Evolutionary conservation across 2,113 vertebrate genomes (phyloP), one percentile per base, ranked within the genome.

Genomic region (Brevimyrus niger): DNA sequence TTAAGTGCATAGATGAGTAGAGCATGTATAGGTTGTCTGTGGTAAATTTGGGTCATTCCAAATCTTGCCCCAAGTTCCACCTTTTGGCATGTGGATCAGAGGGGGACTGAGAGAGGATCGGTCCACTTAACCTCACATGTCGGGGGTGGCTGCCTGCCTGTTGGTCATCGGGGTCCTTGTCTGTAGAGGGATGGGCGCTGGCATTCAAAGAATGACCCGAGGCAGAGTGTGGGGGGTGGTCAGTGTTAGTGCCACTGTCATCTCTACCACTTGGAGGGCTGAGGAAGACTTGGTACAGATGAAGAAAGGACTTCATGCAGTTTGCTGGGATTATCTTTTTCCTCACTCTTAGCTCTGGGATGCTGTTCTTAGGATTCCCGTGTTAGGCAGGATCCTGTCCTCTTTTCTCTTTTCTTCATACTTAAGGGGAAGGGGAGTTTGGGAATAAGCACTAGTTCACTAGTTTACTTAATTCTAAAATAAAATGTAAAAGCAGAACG

Each of bases 371-470:
- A 91, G 35, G 31, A 65, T 48, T n/a, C 21, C 90, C 92, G 65
- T 92, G 4, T 91, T 91, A 86, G 88, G 93, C 35, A 42, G 13
- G 15, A 15, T 92, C 48, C 90, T 73, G 83, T 88, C 93, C 88
- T 88, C 88, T 94, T 92, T 94, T 93, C 92, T 89, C 23, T 86
- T 42, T 90, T 9, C 92, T 91, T 89, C 94, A 94, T 92, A 91
- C 90, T 92, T 93, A 93, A 91, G 90, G 92, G 51, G 90, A 90
- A 93, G 93, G 91, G 89, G 93, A 93, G 84, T 90, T 89, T 93
- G 93, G 92, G 47, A 92, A 90, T 55, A 83, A 47, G 23, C 23
- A n/a, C 38, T 17, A 89, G 92, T 83, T 95, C 93, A 90, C 91
- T 92, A 55, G 35, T 87, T 87, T 55, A 61, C 9, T 55, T 44